Evolutionary conservation across 2,113 vertebrate genomes (phyloP).

Genomic region (Corvus moneduloides): DNA sequence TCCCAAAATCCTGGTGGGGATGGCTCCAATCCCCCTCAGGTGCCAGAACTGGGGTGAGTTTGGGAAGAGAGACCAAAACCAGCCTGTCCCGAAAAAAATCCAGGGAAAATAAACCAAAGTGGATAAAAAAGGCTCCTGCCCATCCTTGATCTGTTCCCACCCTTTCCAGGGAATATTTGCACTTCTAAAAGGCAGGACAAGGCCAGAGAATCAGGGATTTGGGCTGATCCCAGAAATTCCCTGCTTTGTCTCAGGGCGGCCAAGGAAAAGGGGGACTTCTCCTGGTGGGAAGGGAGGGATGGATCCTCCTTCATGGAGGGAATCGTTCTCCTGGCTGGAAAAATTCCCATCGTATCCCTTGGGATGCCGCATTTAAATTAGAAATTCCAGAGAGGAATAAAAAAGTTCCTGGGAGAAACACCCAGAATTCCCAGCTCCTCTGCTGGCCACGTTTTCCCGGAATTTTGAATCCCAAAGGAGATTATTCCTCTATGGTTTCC

Average conservation of each 20-base stretch:
- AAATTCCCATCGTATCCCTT: rapidly evolving
- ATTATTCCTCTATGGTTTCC: not conserved
- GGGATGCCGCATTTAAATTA: not conserved
- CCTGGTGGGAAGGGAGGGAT: not conserved
- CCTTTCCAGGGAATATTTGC: constrained; percentile 18
- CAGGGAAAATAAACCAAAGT: not conserved
- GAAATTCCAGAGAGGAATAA: not conserved
- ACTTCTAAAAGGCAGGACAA: constrained; percentile 20
- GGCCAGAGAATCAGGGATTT: constrained; percentile 12
- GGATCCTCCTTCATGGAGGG: not conserved
- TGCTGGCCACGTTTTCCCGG: rapidly evolving
- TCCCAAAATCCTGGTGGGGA: not conserved
- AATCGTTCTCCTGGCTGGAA: not conserved
- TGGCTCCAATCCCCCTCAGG: rapidly evolving
- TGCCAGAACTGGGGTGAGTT: not conserved
- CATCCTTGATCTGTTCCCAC: not conserved
- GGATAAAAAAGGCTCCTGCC: not conserved
- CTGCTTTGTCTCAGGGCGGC: not conserved
- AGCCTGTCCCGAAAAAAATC: rapidly evolving
- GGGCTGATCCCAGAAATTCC: not conserved
- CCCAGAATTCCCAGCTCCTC: not conserved
- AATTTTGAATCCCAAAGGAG: not conserved
- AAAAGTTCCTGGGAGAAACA: not conserved
- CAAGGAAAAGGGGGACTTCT: not conserved
- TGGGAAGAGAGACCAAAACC: not conserved